Base-by-base conservation (phyloP, 2,113 vertebrate genomes). In the Rhynchomys soricoides region DNA sequence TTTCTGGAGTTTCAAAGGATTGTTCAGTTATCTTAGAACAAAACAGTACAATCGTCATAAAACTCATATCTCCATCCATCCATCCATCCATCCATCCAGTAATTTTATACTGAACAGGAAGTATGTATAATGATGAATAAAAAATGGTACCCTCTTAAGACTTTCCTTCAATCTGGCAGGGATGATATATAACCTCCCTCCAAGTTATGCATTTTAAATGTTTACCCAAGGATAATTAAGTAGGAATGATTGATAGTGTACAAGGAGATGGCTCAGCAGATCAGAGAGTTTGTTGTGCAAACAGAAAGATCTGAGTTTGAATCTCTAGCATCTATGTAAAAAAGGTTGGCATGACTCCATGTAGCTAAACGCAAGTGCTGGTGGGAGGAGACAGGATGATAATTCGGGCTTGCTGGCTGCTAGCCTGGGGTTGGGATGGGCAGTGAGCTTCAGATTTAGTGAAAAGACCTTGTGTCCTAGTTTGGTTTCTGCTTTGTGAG, bases 1-100 rank as follows among this genome's bases (percentile, higher is more conserved):
- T 87, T 95, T 93, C 90, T 85, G 45, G 75, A 93, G 57, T 94
- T 94, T 95, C 95, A 91, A 88, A 50, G 50, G 4, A 57, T 7
- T 95, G 26, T 64, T 93, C 78, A 64, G 19, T 78, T 64, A 94
- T 92, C 68, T 59, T 68, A 92, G 55, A 85, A 31, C 37, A 71
- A 29, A 92, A 62, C 71, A 55, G 29, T 88, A 52, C 16, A 78
- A n/a, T 52, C 13, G 90, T 57, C 8, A 75, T 93, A 66, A 66
- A 95, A 83, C 40, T 40, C 90, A 45, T 8, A 88, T n/a, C 45
- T 13, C 29, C 78, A 81, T n/a, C 8, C 77, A 79, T 55, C 15
- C 45, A 34, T 52, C 29, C 34, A 55, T 81, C 34, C 34, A 81
- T 57, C 15, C 3, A 83, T 31, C 59, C 34, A n/a, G 37, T 59